Base-by-base conservation (phyloP, 2,113 vertebrate species). In the Urocynchramus pylzowi region DNA sequence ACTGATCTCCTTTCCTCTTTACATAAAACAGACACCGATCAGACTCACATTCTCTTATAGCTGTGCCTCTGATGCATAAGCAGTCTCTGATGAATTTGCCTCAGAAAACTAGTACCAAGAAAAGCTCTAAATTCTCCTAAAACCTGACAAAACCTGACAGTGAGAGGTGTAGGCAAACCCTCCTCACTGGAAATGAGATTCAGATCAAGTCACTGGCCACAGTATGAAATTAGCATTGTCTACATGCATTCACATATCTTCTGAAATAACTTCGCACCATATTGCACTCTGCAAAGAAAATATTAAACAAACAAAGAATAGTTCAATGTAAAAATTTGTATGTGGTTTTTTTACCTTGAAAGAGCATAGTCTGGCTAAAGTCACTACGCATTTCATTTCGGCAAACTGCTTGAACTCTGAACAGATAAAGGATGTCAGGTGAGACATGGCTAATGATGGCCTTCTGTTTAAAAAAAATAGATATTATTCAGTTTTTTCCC, bases 281-380 rank as follows among this genome's bases (percentile, higher is more conserved):
- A 82, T 4, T 49, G 68, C 53, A 78, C 11, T 42, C 73, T 76
- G 57, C 50, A 96, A 90, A 95, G 68, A 87, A 78, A 90, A 85
- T 16, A 70, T 93, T 88, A 96, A 91, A 71, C 49, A 87, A 75
- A 65, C 14, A 96, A 21, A 88, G 14, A 90, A 47, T 22, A 37
- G 45, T 60, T 86, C 52, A 87, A 81, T 28, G 24, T 26, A 85
- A 95, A 91, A 90, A 93, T 82, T 67, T 16, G n/a, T 68, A 84
- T 54, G 28, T 86, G 71, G 0, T 0, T 18, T n/a, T 87, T 97
- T 97, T 98, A 99, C 99, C 99, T 98, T 99, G 98, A 95, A 99
- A 99, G 84, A 99, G 98, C 99, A 99, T 99, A 77, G 99, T 99
- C 97, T 99, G 99, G 97, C 99, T 99, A 98, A 99, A 99, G 98